These are phyloP conservation scores for Cheilosia scutellata DNA, from an alignment of 2,888 invertebrate genomes.

Conservation along the genomic window DNA sequence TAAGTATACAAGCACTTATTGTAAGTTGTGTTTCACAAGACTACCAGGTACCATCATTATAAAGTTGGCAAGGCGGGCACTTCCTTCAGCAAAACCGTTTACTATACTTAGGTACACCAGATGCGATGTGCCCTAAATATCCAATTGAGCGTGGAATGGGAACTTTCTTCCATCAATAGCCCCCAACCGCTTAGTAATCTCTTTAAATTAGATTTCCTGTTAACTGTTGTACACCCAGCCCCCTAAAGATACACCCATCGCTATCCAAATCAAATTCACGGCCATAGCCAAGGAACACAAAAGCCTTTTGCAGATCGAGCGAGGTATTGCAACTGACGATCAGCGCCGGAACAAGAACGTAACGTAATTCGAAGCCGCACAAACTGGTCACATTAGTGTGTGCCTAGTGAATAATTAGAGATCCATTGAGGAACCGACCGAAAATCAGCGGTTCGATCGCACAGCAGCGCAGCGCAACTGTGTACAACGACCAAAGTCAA, in stretches of 20 bases:
- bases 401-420: conserved; percentile 73
- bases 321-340: conserved; percentile 6
- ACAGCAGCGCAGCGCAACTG: conserved; percentile 15
- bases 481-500: conserved; percentile 52
- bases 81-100: conserved; percentile 2
- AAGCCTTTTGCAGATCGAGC: conserved; percentile 21
- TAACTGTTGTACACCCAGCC: conserved; percentile 69
- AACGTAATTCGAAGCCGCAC: conserved; percentile 52
- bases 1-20: background rate
- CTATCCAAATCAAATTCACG: conserved; percentile 64
- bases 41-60: background rate
- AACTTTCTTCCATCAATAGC: conserved; percentile 64
- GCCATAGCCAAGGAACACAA: conserved; percentile 29
- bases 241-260: conserved; percentile 60
- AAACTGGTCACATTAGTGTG: conserved; percentile 69
- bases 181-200: conserved; percentile 68
- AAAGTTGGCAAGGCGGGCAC: background rate
- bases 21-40: background rate
- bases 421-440: conserved; percentile 66
- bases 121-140: conserved; percentile 57
- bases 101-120: background rate
- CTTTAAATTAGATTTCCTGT: conserved; percentile 76
- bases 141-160: conserved; percentile 54
- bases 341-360: conserved; percentile 29
- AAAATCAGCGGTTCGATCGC: conserved; percentile 66